Percentiles rank a stretch among this genome's conserved stretches.
phyloP scores from a whole-genome alignment of 2,888 invertebrate species.

The Agrotis segetum region DNA sequence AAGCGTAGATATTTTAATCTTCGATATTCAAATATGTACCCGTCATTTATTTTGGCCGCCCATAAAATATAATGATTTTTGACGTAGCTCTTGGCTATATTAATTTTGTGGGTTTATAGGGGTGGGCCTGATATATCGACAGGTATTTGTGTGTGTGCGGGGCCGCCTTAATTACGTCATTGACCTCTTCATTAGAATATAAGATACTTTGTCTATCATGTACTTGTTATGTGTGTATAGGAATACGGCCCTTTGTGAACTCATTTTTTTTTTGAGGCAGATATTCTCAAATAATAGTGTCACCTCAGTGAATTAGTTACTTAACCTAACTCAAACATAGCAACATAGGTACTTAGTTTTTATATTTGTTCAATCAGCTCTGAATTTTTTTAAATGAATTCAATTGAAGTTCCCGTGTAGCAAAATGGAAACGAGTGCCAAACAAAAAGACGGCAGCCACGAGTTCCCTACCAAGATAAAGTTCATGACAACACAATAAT shows the following conservation, averaged over 20 bases:
- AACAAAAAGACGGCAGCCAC: neutral
- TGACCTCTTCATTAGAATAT: slow-evolving; percentile 71
- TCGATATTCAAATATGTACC: too few species aligned
- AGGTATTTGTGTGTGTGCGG: slow-evolving; percentile 72
- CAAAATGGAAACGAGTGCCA: neutral
- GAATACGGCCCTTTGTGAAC: slow-evolving; percentile 9
- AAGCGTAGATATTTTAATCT: too few species aligned
- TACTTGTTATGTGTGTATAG: slow-evolving; percentile 52
- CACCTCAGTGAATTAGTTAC: accelerated
- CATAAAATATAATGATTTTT: slow-evolving; percentile 91
- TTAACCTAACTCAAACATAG: too few species aligned
- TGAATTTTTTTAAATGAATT: neutral
- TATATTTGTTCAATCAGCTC: neutral
- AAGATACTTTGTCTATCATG: slow-evolving; percentile 58
- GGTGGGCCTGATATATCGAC: slow-evolving; percentile 82
- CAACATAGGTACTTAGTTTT: accelerated
- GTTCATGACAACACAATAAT: slow-evolving; percentile 26
- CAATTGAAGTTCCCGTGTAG: neutral
- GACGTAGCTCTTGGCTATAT: slow-evolving; percentile 87
- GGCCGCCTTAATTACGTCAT: slow-evolving; percentile 67
- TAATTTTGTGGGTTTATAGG: slow-evolving; percentile 83
- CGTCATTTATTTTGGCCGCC: slow-evolving; percentile 89
- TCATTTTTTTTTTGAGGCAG: neutral
- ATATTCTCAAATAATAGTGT: neutral
- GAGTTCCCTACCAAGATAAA: neutral